A percentile compares a stretch with the other conserved stretches of the same genome.
These are phyloP conservation scores for Aphidius ervi DNA, from an alignment of 1,140 invertebrate species.

Conservation along the genomic window DNA sequence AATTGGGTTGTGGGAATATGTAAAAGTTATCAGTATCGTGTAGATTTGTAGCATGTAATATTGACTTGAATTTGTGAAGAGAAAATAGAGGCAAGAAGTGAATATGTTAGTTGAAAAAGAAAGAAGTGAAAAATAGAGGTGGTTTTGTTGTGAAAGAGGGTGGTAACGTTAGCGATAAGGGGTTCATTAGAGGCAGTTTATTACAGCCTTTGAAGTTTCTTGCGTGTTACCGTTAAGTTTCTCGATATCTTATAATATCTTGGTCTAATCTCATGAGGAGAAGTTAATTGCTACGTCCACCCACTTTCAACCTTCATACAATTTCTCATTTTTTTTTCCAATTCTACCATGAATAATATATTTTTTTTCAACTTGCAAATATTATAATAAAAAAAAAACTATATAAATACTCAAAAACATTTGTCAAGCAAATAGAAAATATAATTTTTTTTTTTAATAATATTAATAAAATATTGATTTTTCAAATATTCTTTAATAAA, in stretches of 20 bases:
- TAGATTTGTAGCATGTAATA: background rate
- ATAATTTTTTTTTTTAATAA: no score
- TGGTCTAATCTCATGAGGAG: slow-evolving; percentile 53
- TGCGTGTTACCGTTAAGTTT: slow-evolving; percentile 55
- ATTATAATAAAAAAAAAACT: no score
- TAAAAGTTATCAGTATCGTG: slow-evolving; percentile 2
- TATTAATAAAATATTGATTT: no score
- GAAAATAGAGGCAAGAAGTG: slow-evolving; percentile 11
- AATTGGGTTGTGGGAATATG: slow-evolving; percentile 15
- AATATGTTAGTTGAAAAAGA: slow-evolving; percentile 1
- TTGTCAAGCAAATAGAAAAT: no score
- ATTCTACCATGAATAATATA: no score
- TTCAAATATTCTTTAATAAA: no score
- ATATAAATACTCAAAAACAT: no score
- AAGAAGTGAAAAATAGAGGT: slow-evolving; percentile 14
- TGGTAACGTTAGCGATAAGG: slow-evolving; percentile 51
- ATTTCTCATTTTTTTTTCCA: slow-evolving; percentile 8
- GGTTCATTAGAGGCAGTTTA: slow-evolving; percentile 55
- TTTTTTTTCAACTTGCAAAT: no score
- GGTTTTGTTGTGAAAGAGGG: slow-evolving; percentile 23
- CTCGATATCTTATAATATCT: slow-evolving; percentile 56
- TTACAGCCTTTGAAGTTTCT: slow-evolving; percentile 56
- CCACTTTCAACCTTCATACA: slow-evolving; percentile 31
- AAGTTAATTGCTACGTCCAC: slow-evolving; percentile 53
- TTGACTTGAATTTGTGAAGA: background rate